phyloP scores from a whole-genome alignment of 2,113 vertebrate genomes.

The Seriola aureovittata region DNA sequence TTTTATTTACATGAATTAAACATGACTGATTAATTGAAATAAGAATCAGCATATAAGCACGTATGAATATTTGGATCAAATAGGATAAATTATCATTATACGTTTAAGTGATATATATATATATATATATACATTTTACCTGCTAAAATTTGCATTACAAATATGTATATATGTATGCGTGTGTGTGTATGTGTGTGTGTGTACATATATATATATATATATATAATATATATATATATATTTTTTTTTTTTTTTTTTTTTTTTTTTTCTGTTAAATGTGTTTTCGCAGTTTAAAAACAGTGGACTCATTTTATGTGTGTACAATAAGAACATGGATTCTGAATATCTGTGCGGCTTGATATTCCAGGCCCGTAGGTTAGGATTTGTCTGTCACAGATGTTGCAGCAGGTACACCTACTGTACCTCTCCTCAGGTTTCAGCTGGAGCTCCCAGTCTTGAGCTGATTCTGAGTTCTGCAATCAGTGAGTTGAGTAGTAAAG shows the following conservation, averaged over 20 bases:
- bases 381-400: conserved; percentile 5
- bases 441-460: conserved; percentile 47
- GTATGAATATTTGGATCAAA: neutral
- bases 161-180: neutral
- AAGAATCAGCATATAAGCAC: neutral
- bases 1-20: neutral
- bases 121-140: neutral
- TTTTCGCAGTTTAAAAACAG: neutral
- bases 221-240: too few relatives aligned
- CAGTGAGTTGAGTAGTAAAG: conserved; percentile 81
- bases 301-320: neutral
- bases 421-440: conserved; percentile 45
- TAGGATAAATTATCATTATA: neutral
- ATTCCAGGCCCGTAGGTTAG: neutral
- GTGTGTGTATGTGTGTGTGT: too few relatives aligned
- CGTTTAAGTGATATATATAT: neutral
- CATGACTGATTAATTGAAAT: neutral
- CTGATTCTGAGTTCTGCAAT: conserved; percentile 79
- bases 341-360: neutral
- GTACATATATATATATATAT: too few relatives aligned
- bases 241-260: too few relatives aligned
- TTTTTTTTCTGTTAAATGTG: neutral
- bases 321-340: neutral
- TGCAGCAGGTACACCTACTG: conserved; percentile 40
- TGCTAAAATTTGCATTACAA: neutral